Evolutionary conservation across 2,888 invertebrate genomes (phyloP).

Genomic region (Ophion ellenae): DNA sequence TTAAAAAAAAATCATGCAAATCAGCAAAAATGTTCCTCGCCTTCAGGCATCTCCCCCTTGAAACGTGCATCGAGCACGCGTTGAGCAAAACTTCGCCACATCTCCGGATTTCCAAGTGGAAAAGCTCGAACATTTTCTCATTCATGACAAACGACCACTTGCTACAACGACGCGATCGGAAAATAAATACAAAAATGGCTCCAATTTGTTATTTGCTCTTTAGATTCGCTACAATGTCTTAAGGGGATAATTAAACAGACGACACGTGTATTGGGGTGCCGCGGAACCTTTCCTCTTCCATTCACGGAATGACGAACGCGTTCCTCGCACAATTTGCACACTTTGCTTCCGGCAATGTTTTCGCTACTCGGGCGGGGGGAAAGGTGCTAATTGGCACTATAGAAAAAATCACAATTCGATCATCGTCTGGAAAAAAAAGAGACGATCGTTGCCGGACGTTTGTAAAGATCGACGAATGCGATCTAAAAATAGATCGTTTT

Average conservation of each 20-base stretch:
- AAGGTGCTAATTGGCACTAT: conserved; percentile 24
- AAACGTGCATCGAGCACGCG: no score
- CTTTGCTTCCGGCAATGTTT: conserved; percentile 1
- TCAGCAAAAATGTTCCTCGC: no score
- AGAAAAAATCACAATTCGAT: conserved; percentile 10
- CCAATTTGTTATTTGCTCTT: not conserved
- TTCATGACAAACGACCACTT: not conserved
- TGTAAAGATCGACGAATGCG: not conserved
- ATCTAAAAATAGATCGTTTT: conserved; percentile 19
- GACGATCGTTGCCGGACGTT: not conserved
- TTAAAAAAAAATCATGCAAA: no score
- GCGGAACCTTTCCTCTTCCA: conserved; percentile 4
- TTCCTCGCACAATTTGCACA: conserved; percentile 22
- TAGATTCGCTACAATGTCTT: conserved; percentile 38
- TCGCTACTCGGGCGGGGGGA: not conserved
- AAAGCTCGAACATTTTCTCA: not conserved
- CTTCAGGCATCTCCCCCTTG: no score
- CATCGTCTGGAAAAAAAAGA: conserved; percentile 26
- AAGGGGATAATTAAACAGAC: conserved; percentile 26
- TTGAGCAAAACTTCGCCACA: not conserved
- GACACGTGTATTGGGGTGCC: not conserved
- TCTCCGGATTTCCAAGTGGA: not conserved
- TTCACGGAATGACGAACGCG: not conserved
- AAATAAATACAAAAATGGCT: not conserved
- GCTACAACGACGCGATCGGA: not conserved